Evolutionary conservation across 1,140 invertebrate genomes (phyloP).

Genomic region (Trachymyrmex cornetzi): DNA sequence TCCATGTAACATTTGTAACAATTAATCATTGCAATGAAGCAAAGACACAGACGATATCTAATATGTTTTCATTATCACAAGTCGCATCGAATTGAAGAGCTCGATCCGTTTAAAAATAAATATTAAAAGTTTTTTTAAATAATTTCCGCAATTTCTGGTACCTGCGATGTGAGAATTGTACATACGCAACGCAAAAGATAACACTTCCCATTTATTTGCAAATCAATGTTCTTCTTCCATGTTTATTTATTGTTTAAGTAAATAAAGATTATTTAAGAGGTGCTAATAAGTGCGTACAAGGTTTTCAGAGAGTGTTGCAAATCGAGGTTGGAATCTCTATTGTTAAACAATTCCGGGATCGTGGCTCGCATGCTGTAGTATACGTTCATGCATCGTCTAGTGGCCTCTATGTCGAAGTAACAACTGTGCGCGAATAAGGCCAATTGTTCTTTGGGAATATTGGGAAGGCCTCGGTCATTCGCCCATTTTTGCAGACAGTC

Average conservation of each 20-base stretch:
- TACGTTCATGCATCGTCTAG: constrained; percentile 88
- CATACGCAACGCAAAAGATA: no score
- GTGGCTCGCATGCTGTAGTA: constrained; percentile 88
- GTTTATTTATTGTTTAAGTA: background rate
- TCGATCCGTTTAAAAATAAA: background rate
- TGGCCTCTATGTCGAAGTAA: constrained; percentile 87
- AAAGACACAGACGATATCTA: background rate
- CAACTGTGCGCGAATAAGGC: constrained; percentile 89
- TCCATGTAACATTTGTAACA: no score
- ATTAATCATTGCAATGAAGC: no score
- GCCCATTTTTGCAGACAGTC: constrained; percentile 76
- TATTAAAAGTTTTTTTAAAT: background rate
- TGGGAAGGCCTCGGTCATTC: constrained; percentile 67
- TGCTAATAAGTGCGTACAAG: constrained; percentile 81
- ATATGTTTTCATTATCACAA: background rate
- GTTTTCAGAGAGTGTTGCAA: constrained; percentile 82
- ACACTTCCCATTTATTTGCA: background rate
- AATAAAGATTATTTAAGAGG: background rate
- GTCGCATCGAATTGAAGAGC: background rate
- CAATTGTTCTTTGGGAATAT: constrained; percentile 83
- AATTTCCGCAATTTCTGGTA: background rate
- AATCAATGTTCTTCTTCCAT: background rate
- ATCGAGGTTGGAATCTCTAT: constrained; percentile 85
- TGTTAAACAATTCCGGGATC: constrained; percentile 88
- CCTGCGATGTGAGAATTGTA: background rate